These are phyloP conservation scores for Pterocles burchelli DNA, from an alignment of 2,113 vertebrate genomes.

Conservation along the genomic window DNA sequence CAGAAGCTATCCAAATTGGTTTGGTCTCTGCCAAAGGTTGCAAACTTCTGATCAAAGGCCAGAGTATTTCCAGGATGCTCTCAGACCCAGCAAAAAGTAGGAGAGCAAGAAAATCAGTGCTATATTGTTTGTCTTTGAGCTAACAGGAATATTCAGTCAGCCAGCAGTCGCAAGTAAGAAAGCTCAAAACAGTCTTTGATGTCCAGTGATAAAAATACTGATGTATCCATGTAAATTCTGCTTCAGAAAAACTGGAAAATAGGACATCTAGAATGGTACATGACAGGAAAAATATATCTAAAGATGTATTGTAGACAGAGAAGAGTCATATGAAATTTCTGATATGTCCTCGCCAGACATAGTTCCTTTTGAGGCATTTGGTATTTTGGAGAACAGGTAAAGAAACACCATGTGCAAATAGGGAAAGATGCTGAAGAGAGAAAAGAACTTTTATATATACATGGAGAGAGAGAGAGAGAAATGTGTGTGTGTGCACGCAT, in stretches of 20 bases:
- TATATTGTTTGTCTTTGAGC: not conserved
- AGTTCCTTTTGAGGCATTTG: not conserved
- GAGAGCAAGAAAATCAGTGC: not conserved
- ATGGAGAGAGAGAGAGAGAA: not conserved
- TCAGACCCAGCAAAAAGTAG: not conserved
- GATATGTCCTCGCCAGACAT: not conserved
- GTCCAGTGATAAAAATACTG: not conserved
- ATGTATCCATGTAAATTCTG: not conserved
- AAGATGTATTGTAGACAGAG: not conserved
- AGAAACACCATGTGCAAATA: not conserved
- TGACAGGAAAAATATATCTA: not conserved
- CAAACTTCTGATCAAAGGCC: not conserved
- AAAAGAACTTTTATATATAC: not conserved
- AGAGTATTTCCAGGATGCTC: not conserved
- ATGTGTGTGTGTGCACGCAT: fast-evolving
- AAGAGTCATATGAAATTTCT: not conserved
- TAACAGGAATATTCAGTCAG: not conserved
- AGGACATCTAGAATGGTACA: not conserved
- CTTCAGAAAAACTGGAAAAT: not conserved
- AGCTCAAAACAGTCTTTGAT: not conserved
- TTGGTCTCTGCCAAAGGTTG: not conserved
- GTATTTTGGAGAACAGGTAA: not conserved
- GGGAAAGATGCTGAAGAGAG: not conserved
- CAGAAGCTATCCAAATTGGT: not conserved
- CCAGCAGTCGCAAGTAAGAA: not conserved